Base-by-base conservation (phyloP, 2,888 invertebrate genomes). In the Xanthia togata region DNA sequence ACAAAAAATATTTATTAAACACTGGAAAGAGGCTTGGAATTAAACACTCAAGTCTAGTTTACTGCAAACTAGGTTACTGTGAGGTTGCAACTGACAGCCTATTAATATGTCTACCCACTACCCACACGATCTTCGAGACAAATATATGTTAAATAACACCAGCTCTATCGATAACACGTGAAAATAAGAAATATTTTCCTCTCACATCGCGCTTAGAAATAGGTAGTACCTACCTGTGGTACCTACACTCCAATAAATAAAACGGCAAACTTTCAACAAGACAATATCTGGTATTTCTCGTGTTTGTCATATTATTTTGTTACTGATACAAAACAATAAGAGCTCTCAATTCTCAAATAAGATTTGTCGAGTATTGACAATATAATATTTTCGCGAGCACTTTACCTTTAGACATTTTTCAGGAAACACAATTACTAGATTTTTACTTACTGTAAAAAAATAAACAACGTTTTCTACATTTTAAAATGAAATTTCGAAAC, bases 261-360 rank as follows among this genome's bases (percentile, higher is more conserved):
- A 68, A 50, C 47, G 55, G 3, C 60, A 76, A 75, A 84, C 60
- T 81, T 70, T 76, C 76, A 81, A 70, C 81, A 62, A 53, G 31
- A 8, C 31, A 71, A 55, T 69, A 71, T 64, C 35, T 65, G 60
- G 80, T 71, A 84, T 69, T 41, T 68, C 14, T 71, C 23, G 26
- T 55, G 75, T 81, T 79, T 63, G 70, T 79, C 26, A 31, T 59
- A 60, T 60, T 76, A 84, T 81, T 82, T 71, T 57, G 82, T 78
- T 59, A 78, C 73, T 67, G 68, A 71, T 44, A 81, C 60, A 35
- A 70, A 81, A 81, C 82, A 77, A 78, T 68, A 82, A 73, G 68
- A 76, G 60, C 35, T 70, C 50, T 69, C 83, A 83, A 83, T 85
- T 77, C 82, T 57, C 63, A 71, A 85, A 85, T 78, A 47, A 35